Evolutionary conservation across 2,113 vertebrate species (phyloP), one percentile per base, ranked within the genome.

Genomic region (Boulengeromyrus knoepffleri): DNA sequence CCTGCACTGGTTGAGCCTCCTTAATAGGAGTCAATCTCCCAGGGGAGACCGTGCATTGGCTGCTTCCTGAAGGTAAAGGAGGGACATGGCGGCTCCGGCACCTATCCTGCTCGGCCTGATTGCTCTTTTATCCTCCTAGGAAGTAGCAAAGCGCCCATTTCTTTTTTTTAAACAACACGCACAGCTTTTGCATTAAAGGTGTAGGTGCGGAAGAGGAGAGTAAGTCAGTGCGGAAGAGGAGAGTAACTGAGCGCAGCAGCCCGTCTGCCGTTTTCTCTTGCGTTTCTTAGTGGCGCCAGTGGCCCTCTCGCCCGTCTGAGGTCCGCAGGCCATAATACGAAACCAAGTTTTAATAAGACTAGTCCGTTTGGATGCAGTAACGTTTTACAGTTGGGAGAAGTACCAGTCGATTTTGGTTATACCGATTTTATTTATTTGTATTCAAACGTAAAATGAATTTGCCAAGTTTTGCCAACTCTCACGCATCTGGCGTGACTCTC

Each of bases 61-160:
- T 94, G 93, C 46, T 92, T 91, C 39, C 58, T 53, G 97, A 97
- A 97, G 97, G 97, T 97, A 94, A 97, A 96, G 97, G 97, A 93
- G 96, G 97, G 95, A 94, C 94, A 6, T 89, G 56, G 9, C 0
- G 89, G 66, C 89, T 90, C 90, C 89, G 74, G 46, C 93, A 91
- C 94, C 89, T 89, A 91, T 89, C 62, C 92, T 90, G 92, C 91
- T 88, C 4, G 88, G 92, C 93, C 36, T 92, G 91, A 96, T 96
- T 95, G 95, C 95, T 91, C 92, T 87, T 88, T 87, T n/a, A 1
- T 53, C 74, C 89, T 89, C 31, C 89, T 92, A 94, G 96, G 95
- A 96, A 96, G 93, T 93, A 31, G 80, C 46, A 36, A 56, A 56
- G 47, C 46, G 85, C 47, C 46, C 85, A 27, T 85, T 85, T 46